Evolutionary conservation across 2,888 invertebrate genomes (phyloP).

Genomic region (Agrypnus murinus): DNA sequence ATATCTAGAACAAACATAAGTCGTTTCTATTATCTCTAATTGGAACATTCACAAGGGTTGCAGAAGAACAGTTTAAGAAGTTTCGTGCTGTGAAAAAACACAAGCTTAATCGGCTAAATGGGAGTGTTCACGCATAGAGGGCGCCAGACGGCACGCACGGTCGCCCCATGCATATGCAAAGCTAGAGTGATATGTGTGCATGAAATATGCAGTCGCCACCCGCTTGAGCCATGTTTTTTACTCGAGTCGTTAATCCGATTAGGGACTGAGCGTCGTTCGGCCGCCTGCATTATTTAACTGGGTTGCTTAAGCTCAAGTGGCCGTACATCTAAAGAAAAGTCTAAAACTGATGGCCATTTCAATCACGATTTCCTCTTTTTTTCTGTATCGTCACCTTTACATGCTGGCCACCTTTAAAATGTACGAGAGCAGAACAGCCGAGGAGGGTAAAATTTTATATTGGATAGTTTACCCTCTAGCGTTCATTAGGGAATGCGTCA

Average conservation of each 20-base stretch:
- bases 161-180: conserved; percentile 49
- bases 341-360: conserved; percentile 27
- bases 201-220: conserved; percentile 51
- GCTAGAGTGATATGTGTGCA: conserved; percentile 44
- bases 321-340: conserved; percentile 37
- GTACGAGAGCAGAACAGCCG: no score
- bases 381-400: background rate
- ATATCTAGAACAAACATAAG: no score
- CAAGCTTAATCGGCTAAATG: conserved; percentile 37
- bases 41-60: background rate
- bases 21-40: no score
- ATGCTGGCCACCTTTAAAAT: background rate
- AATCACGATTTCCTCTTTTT: background rate
- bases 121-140: conserved; percentile 31
- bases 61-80: conserved; percentile 13
- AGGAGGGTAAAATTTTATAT: background rate
- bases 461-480: conserved; percentile 1
- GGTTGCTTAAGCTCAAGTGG: conserved; percentile 44
- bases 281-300: conserved; percentile 49
- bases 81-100: conserved; percentile 27
- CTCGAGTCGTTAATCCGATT: conserved; percentile 50
- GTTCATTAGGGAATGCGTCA: conserved; percentile 13
- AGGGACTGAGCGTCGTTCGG: conserved; percentile 46
- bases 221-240: conserved; percentile 48
- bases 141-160: conserved; percentile 36